A percentile compares a stretch with the other conserved stretches of the same genome.
Evolutionary conservation across 2,797 vertebrate species (phyloP).

Genomic region (Acipenser transmontanus): DNA sequence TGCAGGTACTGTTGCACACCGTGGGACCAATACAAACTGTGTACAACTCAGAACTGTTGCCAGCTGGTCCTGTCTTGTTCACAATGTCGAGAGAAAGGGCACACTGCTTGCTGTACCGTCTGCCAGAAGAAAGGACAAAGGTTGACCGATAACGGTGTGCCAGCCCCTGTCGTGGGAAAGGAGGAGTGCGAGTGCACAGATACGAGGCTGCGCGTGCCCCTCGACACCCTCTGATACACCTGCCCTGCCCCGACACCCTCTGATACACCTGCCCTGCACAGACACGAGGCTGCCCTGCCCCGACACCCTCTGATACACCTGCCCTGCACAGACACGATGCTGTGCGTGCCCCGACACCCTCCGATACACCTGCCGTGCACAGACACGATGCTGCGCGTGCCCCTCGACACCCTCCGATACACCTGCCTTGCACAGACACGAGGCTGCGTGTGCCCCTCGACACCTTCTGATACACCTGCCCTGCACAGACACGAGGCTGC

Average conservation of each 20-base stretch:
- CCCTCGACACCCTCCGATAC: no score
- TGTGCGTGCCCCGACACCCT: no score
- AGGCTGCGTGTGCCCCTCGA: no score
- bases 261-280: no score
- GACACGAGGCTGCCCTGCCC: no score
- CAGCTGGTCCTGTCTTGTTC: constrained; percentile 84
- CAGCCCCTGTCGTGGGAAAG: constrained; percentile 43
- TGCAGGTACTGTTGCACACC: constrained; percentile 80
- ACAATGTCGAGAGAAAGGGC: constrained; percentile 62
- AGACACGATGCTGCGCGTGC: neutral
- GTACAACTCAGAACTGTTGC: constrained; percentile 76
- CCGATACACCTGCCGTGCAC: neutral
- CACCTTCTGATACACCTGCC: no score
- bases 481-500: no score
- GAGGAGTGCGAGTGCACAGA: constrained; percentile 91
- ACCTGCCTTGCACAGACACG: no score
- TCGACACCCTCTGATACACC: constrained; percentile 40
- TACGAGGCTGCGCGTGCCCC: constrained; percentile 71
- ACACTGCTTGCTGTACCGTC: constrained; percentile 77
- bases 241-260: neutral
- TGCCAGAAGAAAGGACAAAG: constrained; percentile 76
- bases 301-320: no score
- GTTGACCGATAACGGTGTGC: constrained; percentile 20
- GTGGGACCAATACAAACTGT: constrained; percentile 88
- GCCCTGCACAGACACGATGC: no score